phyloP scores from a whole-genome alignment of 2,113 vertebrate genomes.

The Protomyctophum bolini region DNA sequence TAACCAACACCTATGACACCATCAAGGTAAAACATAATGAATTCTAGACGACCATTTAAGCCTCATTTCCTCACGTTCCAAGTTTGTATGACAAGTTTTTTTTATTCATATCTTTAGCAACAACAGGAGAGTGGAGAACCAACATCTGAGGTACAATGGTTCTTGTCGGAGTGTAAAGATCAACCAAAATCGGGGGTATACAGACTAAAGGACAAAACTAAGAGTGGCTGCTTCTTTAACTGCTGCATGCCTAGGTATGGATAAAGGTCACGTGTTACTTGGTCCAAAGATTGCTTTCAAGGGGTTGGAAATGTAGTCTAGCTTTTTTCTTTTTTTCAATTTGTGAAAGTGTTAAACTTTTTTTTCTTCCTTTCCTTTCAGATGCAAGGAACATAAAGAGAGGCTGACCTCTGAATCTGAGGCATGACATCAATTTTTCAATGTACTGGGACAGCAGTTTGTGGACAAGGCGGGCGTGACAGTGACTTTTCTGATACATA shows the following conservation, averaged over 20 bases:
- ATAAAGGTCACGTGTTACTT: not conserved
- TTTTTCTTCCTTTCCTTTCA: slow-evolving; percentile 38
- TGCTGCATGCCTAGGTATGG: slow-evolving; percentile 58
- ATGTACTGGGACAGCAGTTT: slow-evolving; percentile 64
- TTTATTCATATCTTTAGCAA: slow-evolving; percentile 72
- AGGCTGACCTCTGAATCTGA: slow-evolving; percentile 63
- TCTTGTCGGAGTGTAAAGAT: slow-evolving; percentile 89
- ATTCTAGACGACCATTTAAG: not conserved
- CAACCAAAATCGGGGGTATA: slow-evolving; percentile 87
- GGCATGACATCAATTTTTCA: slow-evolving; percentile 1
- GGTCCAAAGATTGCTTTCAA: not conserved
- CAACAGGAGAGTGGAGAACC: slow-evolving; percentile 85
- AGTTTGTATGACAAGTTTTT: not conserved
- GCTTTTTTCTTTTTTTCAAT: not conserved
- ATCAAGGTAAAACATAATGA: slow-evolving; percentile 83
- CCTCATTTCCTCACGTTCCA: too few relatives aligned
- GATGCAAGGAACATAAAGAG: slow-evolving; percentile 36
- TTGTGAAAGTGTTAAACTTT: too few relatives aligned
- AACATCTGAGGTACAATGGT: slow-evolving; percentile 85
- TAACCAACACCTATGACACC: slow-evolving; percentile 94
- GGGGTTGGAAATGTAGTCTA: not conserved
- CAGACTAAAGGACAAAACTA: slow-evolving; percentile 74
- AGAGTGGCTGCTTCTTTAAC: slow-evolving; percentile 52
- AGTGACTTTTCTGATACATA: slow-evolving; percentile 53
- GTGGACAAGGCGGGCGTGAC: slow-evolving; percentile 69